Percentiles rank a stretch among this genome's conserved stretches.
These are phyloP conservation scores for Brachyrhaphis roseni DNA, from an alignment of 2,797 vertebrate species.

Conservation along the genomic window DNA sequence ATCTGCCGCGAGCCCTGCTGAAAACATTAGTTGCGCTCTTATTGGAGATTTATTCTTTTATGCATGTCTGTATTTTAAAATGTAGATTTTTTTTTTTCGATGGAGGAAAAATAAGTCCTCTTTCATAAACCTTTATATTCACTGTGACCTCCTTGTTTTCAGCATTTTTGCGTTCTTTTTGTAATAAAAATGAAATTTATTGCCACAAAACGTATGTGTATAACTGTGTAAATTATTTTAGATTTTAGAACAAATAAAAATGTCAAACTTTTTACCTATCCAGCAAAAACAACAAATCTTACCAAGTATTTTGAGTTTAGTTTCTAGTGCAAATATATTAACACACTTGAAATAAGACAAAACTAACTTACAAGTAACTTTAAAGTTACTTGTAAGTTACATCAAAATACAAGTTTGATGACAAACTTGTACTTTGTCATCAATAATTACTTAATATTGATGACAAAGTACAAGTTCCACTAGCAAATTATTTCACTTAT, in stretches of 20 bases:
- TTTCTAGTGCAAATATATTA: too few relatives aligned
- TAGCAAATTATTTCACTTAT: too few relatives aligned
- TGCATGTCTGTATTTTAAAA: not conserved
- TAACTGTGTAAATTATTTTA: not conserved
- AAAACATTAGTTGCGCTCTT: not conserved
- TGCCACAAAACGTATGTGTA: not conserved
- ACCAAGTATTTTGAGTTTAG: too few relatives aligned
- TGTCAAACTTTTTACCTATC: not conserved
- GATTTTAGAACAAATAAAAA: not conserved
- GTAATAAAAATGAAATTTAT: not conserved
- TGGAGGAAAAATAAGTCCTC: not conserved
- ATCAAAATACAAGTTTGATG: too few relatives aligned
- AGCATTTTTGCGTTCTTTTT: not conserved
- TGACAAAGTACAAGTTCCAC: too few relatives aligned
- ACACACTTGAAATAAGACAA: too few relatives aligned
- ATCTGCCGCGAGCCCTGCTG: slow-evolving; percentile 10
- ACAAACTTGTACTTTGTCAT: too few relatives aligned
- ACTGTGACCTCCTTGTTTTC: not conserved
- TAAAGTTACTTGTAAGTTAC: too few relatives aligned
- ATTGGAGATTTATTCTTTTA: not conserved
- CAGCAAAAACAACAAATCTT: too few relatives aligned
- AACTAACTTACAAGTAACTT: too few relatives aligned
- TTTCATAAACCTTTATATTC: not conserved
- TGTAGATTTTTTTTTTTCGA: not conserved
- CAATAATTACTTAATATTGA: too few relatives aligned